A percentile compares a stretch with the other conserved stretches of the same genome.
Conservation (phyloP, 2,113 vertebrate genomes). For the Ascaphus truei region DNA sequence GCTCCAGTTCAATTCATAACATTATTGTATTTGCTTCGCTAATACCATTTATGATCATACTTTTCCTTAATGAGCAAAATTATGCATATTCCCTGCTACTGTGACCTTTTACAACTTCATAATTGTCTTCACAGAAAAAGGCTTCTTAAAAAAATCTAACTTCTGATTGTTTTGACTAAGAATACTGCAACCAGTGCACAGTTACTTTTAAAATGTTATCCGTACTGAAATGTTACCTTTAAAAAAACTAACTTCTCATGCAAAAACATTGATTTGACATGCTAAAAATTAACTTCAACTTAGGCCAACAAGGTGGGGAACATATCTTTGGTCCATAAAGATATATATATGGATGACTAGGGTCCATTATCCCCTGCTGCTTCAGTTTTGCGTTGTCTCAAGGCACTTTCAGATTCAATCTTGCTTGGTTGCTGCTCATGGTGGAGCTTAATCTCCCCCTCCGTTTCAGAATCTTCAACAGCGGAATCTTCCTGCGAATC, state of each 20-base stretch:
- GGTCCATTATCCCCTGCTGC: constrained; percentile 36
- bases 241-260: constrained; percentile 43
- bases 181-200: background rate
- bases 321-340: constrained; percentile 52
- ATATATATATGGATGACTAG: constrained; percentile 29
- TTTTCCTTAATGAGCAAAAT: too few species aligned
- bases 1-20: too few species aligned
- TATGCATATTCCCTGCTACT: too few species aligned
- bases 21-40: too few species aligned
- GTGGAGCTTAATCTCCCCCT: constrained; percentile 35
- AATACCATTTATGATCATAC: too few species aligned
- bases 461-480: constrained; percentile 45
- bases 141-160: too few species aligned
- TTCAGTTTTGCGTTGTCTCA: constrained; percentile 70
- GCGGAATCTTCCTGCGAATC: constrained; percentile 54
- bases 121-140: too few species aligned
- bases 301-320: constrained; percentile 37
- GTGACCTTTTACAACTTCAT: too few species aligned
- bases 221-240: constrained; percentile 12
- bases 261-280: constrained; percentile 37
- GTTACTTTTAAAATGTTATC: background rate
- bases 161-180: constrained; percentile 52
- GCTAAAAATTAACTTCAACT: constrained; percentile 49
- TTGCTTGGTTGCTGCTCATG: constrained; percentile 31
- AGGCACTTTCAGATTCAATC: constrained; percentile 45